These are phyloP conservation scores for Eupithecia abbreviata DNA, from an alignment of 2,888 invertebrate genomes.

Conservation along the genomic window DNA sequence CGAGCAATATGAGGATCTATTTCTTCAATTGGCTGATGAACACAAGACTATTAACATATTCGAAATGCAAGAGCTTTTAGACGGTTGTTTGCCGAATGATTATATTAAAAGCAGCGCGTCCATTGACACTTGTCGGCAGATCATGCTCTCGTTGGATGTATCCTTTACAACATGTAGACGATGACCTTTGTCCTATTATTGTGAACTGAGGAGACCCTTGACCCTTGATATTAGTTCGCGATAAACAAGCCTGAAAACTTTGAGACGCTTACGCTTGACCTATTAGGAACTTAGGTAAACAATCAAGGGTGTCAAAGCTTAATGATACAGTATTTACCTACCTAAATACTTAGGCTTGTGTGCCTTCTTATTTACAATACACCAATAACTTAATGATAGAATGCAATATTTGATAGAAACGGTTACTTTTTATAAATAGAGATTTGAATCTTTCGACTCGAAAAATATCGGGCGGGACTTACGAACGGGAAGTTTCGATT, in stretches of 20 bases:
- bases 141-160: constrained; percentile 94
- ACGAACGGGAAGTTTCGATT: no score
- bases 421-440: no score
- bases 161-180: constrained; percentile 77
- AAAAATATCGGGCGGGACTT: no score
- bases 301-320: not conserved
- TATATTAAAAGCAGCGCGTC: constrained; percentile 97
- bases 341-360: no score
- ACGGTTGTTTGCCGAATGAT: constrained; percentile 96
- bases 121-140: constrained; percentile 95
- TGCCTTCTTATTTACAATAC: no score
- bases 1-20: constrained; percentile 94
- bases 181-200: not conserved
- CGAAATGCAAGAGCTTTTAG: constrained; percentile 94
- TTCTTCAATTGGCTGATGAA: constrained; percentile 94
- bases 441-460: no score
- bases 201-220: not conserved
- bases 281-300: not conserved
- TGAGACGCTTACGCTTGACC: not conserved
- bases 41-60: constrained; percentile 95
- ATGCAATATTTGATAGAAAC: no score
- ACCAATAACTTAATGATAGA: no score
- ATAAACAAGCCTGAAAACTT: not conserved
- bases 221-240: no score
- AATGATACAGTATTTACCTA: not conserved